Evolutionary conservation across 2,113 vertebrate genomes (phyloP), one percentile per base, ranked within the genome.

Genomic region (Heterotilapia buettikoferi): DNA sequence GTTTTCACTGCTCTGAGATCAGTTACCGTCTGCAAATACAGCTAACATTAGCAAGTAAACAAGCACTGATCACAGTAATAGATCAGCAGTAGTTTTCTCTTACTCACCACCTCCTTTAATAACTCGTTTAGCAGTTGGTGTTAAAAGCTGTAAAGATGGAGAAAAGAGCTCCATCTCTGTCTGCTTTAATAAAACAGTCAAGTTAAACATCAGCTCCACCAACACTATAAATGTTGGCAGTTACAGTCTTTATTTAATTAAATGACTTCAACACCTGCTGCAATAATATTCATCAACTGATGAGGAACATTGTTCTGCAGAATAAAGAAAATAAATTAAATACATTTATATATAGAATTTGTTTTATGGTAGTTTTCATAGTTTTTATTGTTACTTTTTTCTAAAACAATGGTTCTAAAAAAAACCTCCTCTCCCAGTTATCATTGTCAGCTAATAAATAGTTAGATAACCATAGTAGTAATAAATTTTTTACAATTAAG

Each of bases 401-500:
- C 19, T 68, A 21, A 68, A 63, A 21, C 33, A 14, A 21, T 9
- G 33, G 1, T 13, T 21, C 63, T 68, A 68, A 40, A 61, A n/a
- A 12, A 36, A 3, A 1, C 1, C 4, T 40, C 33, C 33, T 68
- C 19, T 68, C 1, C 0, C 36, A 40, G 19, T 40, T 40, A 14
- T 68, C 19, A 68, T 68, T 40, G 19, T 40, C 63, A 68, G 36
- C 36, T 68, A 40, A 68, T 68, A 68, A 68, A 68, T 40, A 68
- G 63, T 21, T 68, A 4, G 11, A 68, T 68, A 5, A 43, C 40
- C 8, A 11, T 11, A 40, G 10, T 11, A 10, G 10, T 40, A 40
- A 40, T 40, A 40, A 9, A 11, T 2, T 40, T 40, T 40, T 40
- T 11, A 40, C 10, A 43, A 43, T 43, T 43, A 38, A 38, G 9